These are phyloP conservation scores for Aricia artaxerxes DNA, from an alignment of 2,888 invertebrate species.

Conservation along the genomic window DNA sequence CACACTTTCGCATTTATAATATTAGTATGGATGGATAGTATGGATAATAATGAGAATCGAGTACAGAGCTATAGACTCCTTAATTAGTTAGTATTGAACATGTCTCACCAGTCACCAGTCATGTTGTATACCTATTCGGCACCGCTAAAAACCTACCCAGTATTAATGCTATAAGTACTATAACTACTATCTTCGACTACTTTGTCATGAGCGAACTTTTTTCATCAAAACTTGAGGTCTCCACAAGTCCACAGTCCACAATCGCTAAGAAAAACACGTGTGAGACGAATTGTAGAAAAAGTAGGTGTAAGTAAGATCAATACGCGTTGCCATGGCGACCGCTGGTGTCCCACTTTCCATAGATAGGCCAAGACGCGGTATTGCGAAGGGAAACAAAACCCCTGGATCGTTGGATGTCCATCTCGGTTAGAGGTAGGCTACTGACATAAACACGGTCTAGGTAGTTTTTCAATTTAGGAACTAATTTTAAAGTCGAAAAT, in stretches of 20 bases:
- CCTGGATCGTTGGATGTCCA: not conserved
- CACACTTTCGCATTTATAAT: too few relatives aligned
- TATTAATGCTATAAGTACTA: too few relatives aligned
- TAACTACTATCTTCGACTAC: too few relatives aligned
- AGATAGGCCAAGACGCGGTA: constrained; percentile 25
- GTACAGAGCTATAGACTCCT: too few relatives aligned
- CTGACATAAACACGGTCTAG: not conserved
- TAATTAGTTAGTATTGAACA: too few relatives aligned
- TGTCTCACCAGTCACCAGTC: too few relatives aligned
- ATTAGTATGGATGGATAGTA: too few relatives aligned
- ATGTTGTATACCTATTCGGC: too few relatives aligned
- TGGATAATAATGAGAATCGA: too few relatives aligned
- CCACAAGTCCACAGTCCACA: not conserved
- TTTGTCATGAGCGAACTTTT: not conserved
- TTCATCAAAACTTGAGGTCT: not conserved
- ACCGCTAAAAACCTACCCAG: too few relatives aligned
- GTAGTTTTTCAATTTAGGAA: too few relatives aligned
- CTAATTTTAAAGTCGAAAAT: too few relatives aligned
- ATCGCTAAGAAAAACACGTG: constrained; percentile 7
- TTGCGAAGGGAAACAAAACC: not conserved
- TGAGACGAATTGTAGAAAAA: constrained; percentile 21
- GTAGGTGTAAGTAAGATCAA: constrained; percentile 43
- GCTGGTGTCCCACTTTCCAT: constrained; percentile 46
- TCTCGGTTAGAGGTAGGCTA: not conserved
- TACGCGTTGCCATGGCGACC: constrained; percentile 50